These are phyloP conservation scores for Tympanuchus pallidicinctus DNA, from an alignment of 2,113 vertebrate species.

Conservation along the genomic window DNA sequence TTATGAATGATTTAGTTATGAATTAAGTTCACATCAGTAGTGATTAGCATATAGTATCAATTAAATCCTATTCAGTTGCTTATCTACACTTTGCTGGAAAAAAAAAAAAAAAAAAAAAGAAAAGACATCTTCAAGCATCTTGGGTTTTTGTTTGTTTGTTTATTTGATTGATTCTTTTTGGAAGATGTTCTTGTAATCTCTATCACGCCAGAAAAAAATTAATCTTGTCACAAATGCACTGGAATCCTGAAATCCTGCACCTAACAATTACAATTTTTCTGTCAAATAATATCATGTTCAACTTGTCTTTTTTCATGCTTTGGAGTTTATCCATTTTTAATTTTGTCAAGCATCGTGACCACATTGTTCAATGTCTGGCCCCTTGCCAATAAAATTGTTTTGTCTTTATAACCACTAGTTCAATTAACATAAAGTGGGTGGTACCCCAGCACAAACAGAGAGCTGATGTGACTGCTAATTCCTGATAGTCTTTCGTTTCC, in stretches of 20 bases:
- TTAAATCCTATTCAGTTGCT: constrained; percentile 28
- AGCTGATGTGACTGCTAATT: background rate
- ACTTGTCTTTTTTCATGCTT: background rate
- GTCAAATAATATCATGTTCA: background rate
- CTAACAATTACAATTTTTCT: background rate
- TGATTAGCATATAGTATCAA: background rate
- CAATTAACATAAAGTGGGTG: background rate
- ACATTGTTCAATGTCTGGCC: background rate
- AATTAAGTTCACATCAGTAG: constrained; percentile 15
- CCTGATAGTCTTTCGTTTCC: background rate
- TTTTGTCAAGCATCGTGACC: background rate
- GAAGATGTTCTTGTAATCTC: constrained; percentile 47
- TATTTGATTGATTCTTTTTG: background rate
- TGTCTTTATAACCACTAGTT: background rate
- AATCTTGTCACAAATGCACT: constrained; percentile 16
- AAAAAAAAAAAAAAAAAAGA: constrained; percentile 22
- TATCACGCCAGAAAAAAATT: constrained; percentile 12
- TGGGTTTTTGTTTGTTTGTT: background rate
- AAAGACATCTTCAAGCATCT: background rate
- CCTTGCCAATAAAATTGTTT: background rate
- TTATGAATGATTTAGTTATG: constrained; percentile 28
- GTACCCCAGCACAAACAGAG: background rate
- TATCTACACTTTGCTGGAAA: background rate
- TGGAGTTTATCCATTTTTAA: background rate
- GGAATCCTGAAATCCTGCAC: background rate